Conservation (phyloP, 1,140 invertebrate genomes). For the Diachasmimorpha longicaudata region DNA sequence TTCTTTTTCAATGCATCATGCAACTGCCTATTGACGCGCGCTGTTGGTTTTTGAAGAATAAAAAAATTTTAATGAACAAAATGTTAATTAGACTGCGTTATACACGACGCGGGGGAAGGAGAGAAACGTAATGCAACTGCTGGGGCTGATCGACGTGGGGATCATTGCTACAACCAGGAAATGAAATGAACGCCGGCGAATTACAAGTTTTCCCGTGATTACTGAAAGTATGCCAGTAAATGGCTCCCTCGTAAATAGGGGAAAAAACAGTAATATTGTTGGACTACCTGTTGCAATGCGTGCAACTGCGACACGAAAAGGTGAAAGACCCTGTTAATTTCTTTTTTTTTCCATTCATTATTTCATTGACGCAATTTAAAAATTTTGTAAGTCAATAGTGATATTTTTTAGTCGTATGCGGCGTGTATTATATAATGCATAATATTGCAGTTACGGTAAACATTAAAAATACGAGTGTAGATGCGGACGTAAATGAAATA, state of each 20-base stretch:
- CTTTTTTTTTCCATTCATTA: background rate
- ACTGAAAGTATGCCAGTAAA: constrained; percentile 44
- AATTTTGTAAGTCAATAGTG: too few species aligned
- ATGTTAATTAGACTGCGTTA: background rate
- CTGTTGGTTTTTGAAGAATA: too few species aligned
- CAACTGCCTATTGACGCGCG: too few species aligned
- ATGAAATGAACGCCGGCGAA: constrained; percentile 46
- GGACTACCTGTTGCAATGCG: background rate
- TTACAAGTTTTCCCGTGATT: constrained; percentile 56
- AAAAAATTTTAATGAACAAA: background rate
- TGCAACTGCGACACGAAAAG: background rate
- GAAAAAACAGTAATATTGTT: background rate
- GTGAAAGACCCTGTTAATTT: background rate
- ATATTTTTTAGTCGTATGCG: too few species aligned
- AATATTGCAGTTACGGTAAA: too few species aligned
- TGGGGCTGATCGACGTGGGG: constrained; percentile 18
- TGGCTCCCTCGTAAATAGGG: background rate
- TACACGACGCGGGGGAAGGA: too few species aligned
- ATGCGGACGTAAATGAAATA: too few species aligned
- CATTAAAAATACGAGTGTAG: too few species aligned
- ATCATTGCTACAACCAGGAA: constrained; percentile 58
- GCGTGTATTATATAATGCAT: too few species aligned
- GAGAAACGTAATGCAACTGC: background rate
- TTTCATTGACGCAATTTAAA: background rate
- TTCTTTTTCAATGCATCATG: too few species aligned